Conservation (phyloP, 2,797 vertebrate species). For the Darevskia nairensis region DNA sequence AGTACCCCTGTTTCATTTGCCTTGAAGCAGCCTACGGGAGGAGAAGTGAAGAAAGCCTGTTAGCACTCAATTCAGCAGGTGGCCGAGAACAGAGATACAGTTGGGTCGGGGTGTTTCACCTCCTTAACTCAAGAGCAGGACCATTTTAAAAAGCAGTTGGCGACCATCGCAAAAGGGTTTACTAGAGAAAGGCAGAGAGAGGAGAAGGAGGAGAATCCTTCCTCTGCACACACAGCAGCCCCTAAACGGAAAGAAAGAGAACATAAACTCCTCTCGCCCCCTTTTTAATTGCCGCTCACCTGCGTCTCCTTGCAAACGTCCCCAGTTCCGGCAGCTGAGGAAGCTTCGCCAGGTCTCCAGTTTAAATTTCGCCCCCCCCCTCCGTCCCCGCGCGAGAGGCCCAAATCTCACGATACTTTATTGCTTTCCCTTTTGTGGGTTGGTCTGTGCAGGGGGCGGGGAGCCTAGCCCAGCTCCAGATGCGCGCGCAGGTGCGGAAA, state of each 20-base stretch:
- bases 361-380: slow-evolving; percentile 12
- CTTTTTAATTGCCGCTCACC: not conserved
- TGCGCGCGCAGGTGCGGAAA: no score
- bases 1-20: not conserved
- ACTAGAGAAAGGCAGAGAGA: no score
- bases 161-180: no score
- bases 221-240: no score
- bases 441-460: no score
- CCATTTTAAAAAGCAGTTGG: no score
- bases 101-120: not conserved
- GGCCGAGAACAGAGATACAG: not conserved
- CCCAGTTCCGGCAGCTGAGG: no score
- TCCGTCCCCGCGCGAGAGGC: not conserved
- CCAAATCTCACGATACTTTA: not conserved
- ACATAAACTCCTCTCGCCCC: not conserved
- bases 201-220: no score
- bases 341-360: no score
- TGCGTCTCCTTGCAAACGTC: no score
- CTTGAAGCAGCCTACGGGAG: not conserved
- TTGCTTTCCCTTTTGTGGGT: not conserved
- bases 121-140: not conserved
- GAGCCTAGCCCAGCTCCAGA: no score
- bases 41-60: not conserved
- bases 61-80: not conserved
- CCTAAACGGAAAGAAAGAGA: no score